Percentiles rank a stretch among this genome's conserved stretches.
Conservation (phyloP, 1,140 invertebrate species). For the Anastrepha obliqua region DNA sequence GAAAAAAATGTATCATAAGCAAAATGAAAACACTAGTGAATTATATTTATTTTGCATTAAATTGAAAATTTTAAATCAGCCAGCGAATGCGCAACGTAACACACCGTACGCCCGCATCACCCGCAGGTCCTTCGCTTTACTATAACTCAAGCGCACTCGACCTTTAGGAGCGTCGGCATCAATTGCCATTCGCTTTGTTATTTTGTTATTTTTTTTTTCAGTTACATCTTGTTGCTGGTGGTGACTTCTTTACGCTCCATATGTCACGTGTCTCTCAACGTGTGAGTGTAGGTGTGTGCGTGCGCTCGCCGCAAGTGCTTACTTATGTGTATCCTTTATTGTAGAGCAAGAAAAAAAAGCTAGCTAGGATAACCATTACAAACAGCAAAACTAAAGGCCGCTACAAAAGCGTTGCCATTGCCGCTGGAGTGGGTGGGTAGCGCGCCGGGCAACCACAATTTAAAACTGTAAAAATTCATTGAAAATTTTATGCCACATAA, state of each 20-base stretch:
- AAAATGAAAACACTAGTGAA: slow-evolving; percentile 40
- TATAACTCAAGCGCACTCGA: not conserved
- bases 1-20: slow-evolving; percentile 11
- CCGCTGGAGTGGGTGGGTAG: not conserved
- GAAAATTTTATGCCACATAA: slow-evolving; percentile 55
- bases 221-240: not conserved
- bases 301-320: slow-evolving; percentile 32
- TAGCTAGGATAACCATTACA: not conserved
- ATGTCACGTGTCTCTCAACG: slow-evolving; percentile 15
- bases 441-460: slow-evolving; percentile 24
- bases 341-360: not conserved
- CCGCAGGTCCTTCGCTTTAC: not conserved
- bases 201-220: not conserved
- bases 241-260: slow-evolving; percentile 43
- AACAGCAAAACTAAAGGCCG: not conserved
- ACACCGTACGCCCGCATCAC: not conserved
- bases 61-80: slow-evolving; percentile 43
- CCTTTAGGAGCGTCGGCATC: not conserved
- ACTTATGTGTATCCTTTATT: slow-evolving; percentile 28
- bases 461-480: slow-evolving; percentile 53
- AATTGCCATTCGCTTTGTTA: slow-evolving; percentile 11
- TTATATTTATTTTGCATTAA: slow-evolving; percentile 49
- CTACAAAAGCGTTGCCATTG: slow-evolving; percentile 14
- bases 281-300: not conserved
- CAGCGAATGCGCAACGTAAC: not conserved